Base-by-base conservation (phyloP, 2,888 invertebrate species). In the Hemithea aestivaria region DNA sequence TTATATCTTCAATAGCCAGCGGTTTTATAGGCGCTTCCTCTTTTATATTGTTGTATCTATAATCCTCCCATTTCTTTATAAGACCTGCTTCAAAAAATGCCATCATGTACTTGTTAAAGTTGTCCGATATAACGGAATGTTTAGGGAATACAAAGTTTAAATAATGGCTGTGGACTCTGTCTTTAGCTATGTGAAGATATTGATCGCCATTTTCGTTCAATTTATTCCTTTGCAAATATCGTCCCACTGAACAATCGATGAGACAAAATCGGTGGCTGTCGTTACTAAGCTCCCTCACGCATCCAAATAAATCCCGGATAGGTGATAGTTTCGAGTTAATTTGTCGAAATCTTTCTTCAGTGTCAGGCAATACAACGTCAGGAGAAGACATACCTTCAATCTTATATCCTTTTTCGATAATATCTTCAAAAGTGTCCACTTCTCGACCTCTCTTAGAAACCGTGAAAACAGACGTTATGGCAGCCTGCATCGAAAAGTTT, bases 311-410 rank as follows among this genome's bases (percentile, higher is more conserved):
- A 45, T 75, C 63, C 24, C 50, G 48, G 21, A 70, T 62, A 1
- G 69, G 51, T 7, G 71, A 66, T 3, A 84, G 45, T 51, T 66
- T 78, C 1, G 73, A 69, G 40, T 81, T 84, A 6, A 88, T 69
- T 40, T 56, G 68, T 7, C 42, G 46, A 48, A 68, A 80, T 26
- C 43, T 63, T 39, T 82, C 75, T 31, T 82, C 80, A 0, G 63
- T 62, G 0, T 80, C 75, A 1, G 87, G 85, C 2, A 87, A 64
- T 4, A 82, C 48, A 3, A 74, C 58, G 47, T 88, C 88, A 1
- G 88, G 87, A 0, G 87, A 81, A 2, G 79, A 68, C 48, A 85
- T 58, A 0, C 82, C 87, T 64, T 87, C 77, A 24, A 88, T 72
- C 1, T 35, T 48, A 35, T 80, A 85, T 1, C 75, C 83, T 34